A percentile compares a stretch with the other conserved stretches of the same genome.
Conservation (phyloP, 92 coral and sea anemone genomes). For the Siderastrea radians region DNA sequence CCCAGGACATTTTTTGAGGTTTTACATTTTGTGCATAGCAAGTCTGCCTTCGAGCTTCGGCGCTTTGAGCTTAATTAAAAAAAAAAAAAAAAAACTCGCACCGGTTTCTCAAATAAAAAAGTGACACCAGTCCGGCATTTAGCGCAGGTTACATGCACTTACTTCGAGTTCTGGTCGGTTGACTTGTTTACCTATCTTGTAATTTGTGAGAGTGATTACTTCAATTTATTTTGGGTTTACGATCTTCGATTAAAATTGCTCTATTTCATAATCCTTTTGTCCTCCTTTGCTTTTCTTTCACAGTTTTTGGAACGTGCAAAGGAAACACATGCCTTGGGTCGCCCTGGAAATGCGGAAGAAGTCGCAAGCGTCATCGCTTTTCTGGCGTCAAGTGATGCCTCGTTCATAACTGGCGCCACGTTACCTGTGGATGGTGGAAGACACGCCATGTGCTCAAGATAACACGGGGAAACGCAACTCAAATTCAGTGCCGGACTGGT, state of each 20-base stretch:
- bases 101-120: no score
- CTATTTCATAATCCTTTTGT: constrained; percentile 46
- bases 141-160: neutral
- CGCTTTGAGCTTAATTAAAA: no score
- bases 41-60: no score
- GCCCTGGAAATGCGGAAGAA: constrained; percentile 84
- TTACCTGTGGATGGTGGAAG: constrained; percentile 87
- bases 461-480: neutral
- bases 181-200: neutral
- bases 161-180: constrained; percentile 16
- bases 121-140: no score
- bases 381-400: constrained; percentile 77
- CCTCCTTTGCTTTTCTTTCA: neutral
- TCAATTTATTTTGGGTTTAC: constrained; percentile 1
- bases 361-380: constrained; percentile 85
- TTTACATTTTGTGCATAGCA: no score
- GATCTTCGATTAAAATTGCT: neutral
- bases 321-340: constrained; percentile 83
- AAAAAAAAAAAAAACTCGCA: no score
- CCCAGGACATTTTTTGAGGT: no score
- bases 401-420: constrained; percentile 79
- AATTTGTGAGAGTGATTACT: constrained; percentile 55
- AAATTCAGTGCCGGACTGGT: neutral
- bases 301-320: constrained; percentile 78
- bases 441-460: constrained; percentile 85